Conservation (phyloP, 2,888 invertebrate species). For the Scaptomyza caliginosa region DNA sequence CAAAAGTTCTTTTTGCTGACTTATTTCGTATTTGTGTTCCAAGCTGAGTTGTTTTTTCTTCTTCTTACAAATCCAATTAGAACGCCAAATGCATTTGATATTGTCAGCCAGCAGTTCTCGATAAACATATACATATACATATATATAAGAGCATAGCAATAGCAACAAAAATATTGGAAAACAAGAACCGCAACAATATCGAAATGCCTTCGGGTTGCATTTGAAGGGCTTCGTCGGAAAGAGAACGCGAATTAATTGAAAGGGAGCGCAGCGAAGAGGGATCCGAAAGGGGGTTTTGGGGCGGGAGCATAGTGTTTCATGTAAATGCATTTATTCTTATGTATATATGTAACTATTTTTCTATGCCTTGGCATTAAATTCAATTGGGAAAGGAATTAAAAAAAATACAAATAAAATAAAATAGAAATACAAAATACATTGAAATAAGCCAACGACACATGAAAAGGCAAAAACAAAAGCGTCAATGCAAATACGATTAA, state of each 20-base stretch:
- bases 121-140: too few relatives aligned
- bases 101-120: conserved; percentile 31
- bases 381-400: conserved; percentile 41
- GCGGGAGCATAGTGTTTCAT: conserved; percentile 28
- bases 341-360: conserved; percentile 65
- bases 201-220: conserved; percentile 50
- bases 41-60: not conserved
- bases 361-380: conserved; percentile 77
- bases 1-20: not conserved
- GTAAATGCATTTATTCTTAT: conserved; percentile 49
- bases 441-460: conserved; percentile 49
- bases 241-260: not conserved
- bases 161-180: conserved; percentile 24
- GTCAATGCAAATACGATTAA: conserved; percentile 75
- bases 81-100: conserved; percentile 47
- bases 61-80: conserved; percentile 61
- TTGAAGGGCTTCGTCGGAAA: conserved; percentile 54
- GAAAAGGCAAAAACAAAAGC: conserved; percentile 60
- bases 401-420: too few relatives aligned
- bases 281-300: not conserved
- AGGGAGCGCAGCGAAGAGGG: too few relatives aligned
- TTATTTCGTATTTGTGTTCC: not conserved
- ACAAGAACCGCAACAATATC: conserved; percentile 37
- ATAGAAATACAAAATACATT: conserved; percentile 57
- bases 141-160: conserved; percentile 41